A percentile compares a stretch with the other conserved stretches of the same genome.
phyloP scores from a whole-genome alignment of 2,888 invertebrate genomes.

The Euphydryas editha region DNA sequence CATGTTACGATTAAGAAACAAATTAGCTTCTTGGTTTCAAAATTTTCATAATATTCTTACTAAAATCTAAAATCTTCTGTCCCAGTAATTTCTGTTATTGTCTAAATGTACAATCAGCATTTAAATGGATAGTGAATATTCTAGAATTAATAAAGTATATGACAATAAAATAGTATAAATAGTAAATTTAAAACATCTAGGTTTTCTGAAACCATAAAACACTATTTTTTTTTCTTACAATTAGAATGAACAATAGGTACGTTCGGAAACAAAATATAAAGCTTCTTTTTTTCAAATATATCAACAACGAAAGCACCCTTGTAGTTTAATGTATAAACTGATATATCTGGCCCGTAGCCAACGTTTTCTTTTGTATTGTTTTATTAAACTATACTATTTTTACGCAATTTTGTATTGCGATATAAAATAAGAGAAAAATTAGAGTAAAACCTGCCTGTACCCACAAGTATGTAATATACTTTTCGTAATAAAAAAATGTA shows the following conservation, averaged over 20 bases:
- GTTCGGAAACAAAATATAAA: not conserved
- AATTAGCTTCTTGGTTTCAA: no score
- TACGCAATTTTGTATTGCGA: slow-evolving; percentile 17
- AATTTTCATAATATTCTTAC: no score
- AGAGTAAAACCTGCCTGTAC: not conserved
- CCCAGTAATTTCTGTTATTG: no score
- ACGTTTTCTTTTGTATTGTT: slow-evolving; percentile 18
- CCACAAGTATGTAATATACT: not conserved
- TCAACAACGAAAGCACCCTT: slow-evolving; percentile 16
- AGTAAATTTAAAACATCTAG: no score
- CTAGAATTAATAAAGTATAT: no score
- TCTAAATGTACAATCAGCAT: no score
- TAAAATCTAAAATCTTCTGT: no score
- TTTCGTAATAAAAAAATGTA: not conserved
- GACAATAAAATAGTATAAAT: no score
- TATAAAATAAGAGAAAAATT: slow-evolving; percentile 2
- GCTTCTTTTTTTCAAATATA: not conserved
- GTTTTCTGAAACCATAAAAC: no score
- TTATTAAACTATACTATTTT: slow-evolving; percentile 16
- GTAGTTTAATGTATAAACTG: slow-evolving; percentile 19
- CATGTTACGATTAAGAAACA: no score
- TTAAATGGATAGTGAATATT: no score
- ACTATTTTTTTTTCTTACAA: no score
- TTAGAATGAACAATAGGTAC: not conserved
- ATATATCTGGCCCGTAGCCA: slow-evolving; percentile 24